Evolutionary conservation across 1,140 invertebrate species (phyloP).

Genomic region (Sarcophaga bullata): DNA sequence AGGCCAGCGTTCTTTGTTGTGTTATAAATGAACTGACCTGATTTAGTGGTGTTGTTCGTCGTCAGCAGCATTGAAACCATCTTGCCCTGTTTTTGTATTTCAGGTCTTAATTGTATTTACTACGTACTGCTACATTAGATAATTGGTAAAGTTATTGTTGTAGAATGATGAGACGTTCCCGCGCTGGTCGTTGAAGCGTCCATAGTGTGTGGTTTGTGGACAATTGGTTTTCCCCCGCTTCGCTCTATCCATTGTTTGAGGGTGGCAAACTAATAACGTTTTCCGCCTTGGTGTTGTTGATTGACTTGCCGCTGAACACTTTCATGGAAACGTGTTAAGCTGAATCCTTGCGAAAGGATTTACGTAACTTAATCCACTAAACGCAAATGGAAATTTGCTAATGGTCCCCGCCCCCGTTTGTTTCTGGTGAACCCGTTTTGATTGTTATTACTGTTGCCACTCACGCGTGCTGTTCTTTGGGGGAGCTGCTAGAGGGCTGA

Average conservation of each 20-base stretch:
- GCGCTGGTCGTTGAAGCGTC: not conserved
- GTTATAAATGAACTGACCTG: not conserved
- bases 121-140: not conserved
- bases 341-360: conserved; percentile 76
- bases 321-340: conserved; percentile 68
- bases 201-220: not conserved
- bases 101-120: conserved; percentile 13
- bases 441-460: conserved; percentile 45
- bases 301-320: conserved; percentile 46
- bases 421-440: conserved; percentile 68
- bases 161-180: not conserved
- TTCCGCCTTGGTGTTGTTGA: conserved; percentile 44
- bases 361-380: conserved; percentile 85
- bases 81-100: not conserved
- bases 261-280: conserved; percentile 6
- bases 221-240: conserved; percentile 30
- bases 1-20: not conserved
- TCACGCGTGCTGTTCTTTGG: conserved; percentile 71
- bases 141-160: not conserved
- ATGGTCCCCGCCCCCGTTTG: no score
- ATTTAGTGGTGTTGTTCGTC: not conserved
- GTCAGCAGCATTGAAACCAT: conserved; percentile 1
- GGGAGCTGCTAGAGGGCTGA: conserved; percentile 52
- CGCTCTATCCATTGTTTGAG: conserved; percentile 45
- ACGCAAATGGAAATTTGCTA: conserved; percentile 85